Base-by-base conservation (phyloP, 2,888 invertebrate species). In the Mycalesis mineus region DNA sequence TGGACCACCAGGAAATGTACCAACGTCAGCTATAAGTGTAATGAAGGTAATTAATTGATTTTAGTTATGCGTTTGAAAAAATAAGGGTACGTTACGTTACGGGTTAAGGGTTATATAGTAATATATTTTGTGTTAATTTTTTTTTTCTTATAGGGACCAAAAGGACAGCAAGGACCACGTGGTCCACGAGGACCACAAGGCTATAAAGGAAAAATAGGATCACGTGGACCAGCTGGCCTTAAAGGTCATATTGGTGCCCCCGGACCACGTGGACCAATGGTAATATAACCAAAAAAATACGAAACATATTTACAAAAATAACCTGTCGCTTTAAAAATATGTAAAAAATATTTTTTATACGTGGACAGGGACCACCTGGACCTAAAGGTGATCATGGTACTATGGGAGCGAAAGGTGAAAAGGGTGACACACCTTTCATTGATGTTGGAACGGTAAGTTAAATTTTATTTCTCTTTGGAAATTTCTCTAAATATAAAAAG, bases 221-320 rank as follows among this genome's bases (percentile, higher is more conserved):
- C 55, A 14, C 13, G 29, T 5, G 81, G 94, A 17, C 70, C 90
- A 1, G 91, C 90, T 67, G 94, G 94, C 5, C 78, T 94, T 49
- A 61, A 50, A 42, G 69, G 71, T 13, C 42, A 64, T 7, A 62
- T 57, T 15, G 72, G 73, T 8, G 56, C 61, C 13, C 51, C 56
- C 0, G 95, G 95, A 22, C 77, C 77, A 37, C 73, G 84, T 11
- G 94, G 94, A 15, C 58, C 65, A 0, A 78, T 88, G 63, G 94
- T 60, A 57, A 29, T 13, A 42, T 45, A 47, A 28, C 1, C 8
- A 48, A 33, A 33, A n/a, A n/a, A n/a, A n/a, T n/a, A n/a, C n/a
- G n/a, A n/a, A n/a, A n/a, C n/a, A n/a, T n/a, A n/a, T n/a, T n/a
- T n/a, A n/a, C n/a, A n/a, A n/a, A n/a, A n/a, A n/a, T n/a, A 22